Evolutionary conservation across 2,888 invertebrate genomes (phyloP), one percentile per base, ranked within the genome.

Genomic region (Heteropelma amictum): DNA sequence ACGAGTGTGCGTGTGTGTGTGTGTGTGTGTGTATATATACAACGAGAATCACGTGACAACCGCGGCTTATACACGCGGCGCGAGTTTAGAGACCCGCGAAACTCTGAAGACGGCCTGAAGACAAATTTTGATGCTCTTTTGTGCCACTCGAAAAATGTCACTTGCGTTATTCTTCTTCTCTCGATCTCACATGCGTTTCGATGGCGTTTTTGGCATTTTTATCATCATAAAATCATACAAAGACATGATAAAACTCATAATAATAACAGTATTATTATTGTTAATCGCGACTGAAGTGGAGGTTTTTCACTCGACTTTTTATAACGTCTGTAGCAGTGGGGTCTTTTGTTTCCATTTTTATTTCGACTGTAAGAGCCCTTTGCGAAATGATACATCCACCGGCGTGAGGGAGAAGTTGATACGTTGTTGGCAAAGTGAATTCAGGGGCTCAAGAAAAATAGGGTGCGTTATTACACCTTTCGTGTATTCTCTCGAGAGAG

Each of bases 381-480:
- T 58, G 56, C 45, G 63, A 76, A 54, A 68, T 65, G 69, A 77
- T 77, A 69, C 60, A 67, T 68, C 35, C 26, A 49, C 51, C 38
- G 30, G 26, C 12, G 63, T 38, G 49, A 65, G 51, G 47, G 12
- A 38, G 19, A 63, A 60, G n/a, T n/a, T n/a, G n/a, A 47, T 58
- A 49, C 60, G 47, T 69, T 61, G 35, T 45, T 47, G 60, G 12
- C 30, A 56, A 40, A 49, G 42, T 47, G 53, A 45, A 28, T 38
- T 35, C 30, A 26, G 12, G 26, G 45, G 38, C 30, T 38, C 33
- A 12, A 21, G 54, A 73, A 65, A 73, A 63, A 72, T 64, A 69
- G 53, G 63, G 47, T 67, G 40, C 67, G 67, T 74, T 77, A 74
- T 74, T 72, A 72, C 69, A 72, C 68, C 65, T 63, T n/a, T 58